Evolutionary conservation across 2,888 invertebrate species (phyloP).

Genomic region (Cremastobaeus sp.): DNA sequence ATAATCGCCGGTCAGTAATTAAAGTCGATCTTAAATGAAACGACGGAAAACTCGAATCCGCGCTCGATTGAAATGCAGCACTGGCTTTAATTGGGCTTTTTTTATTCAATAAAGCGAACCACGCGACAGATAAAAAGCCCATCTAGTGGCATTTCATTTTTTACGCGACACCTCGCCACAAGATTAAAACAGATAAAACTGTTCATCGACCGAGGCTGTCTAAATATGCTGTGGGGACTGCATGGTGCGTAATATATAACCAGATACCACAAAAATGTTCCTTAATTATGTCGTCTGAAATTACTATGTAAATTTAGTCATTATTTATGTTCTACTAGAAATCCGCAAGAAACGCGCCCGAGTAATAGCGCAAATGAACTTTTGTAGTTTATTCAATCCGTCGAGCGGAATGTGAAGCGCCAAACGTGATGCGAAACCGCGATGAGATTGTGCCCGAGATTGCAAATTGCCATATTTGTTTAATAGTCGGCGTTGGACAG

Average conservation of each 20-base stretch:
- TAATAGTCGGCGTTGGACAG: neutral
- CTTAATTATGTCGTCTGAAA: slow-evolving; percentile 43
- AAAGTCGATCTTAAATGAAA: too few relatives aligned
- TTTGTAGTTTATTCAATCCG: slow-evolving; percentile 40
- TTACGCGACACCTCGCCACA: neutral
- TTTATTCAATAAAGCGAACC: too few relatives aligned
- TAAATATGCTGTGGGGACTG: slow-evolving; percentile 17
- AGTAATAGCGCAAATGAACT: slow-evolving; percentile 47
- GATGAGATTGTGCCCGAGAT: slow-evolving; percentile 28
- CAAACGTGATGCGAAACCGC: slow-evolving; percentile 33
- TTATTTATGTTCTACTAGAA: slow-evolving; percentile 45
- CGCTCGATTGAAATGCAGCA: too few relatives aligned
- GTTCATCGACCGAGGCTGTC: neutral
- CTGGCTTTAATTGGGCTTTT: too few relatives aligned
- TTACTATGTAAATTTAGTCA: slow-evolving; percentile 46
- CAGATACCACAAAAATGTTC: slow-evolving; percentile 12
- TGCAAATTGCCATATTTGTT: slow-evolving; percentile 5
- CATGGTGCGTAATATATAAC: slow-evolving; percentile 17
- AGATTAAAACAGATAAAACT: slow-evolving; percentile 15
- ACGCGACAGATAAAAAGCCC: too few relatives aligned
- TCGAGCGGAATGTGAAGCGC: slow-evolving; percentile 35
- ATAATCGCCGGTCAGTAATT: too few relatives aligned
- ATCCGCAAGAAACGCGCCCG: slow-evolving; percentile 33
- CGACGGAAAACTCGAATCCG: too few relatives aligned
- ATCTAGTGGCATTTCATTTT: too few relatives aligned